A percentile compares a stretch with the other conserved stretches of the same genome.
Conservation (phyloP, 1,140 invertebrate genomes). For the Eufriesea mexicana region DNA sequence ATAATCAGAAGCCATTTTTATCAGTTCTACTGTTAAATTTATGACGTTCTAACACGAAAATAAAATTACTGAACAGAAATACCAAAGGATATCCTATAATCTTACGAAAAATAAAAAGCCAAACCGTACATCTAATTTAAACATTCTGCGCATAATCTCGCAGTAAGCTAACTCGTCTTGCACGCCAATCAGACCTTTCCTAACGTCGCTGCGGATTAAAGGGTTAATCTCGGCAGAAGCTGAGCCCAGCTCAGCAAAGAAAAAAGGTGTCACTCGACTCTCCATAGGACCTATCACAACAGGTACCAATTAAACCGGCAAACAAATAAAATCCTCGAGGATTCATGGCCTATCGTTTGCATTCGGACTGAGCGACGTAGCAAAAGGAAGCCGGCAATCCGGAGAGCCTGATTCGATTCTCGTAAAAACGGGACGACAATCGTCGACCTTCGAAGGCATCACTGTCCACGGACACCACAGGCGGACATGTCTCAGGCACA, state of each 20-base stretch:
- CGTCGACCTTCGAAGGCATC: slow-evolving; percentile 12
- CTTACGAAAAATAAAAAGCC: too few relatives aligned
- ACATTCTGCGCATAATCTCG: too few relatives aligned
- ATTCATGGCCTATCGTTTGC: not conserved
- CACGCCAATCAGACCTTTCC: too few relatives aligned
- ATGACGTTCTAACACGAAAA: too few relatives aligned
- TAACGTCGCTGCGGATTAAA: not conserved
- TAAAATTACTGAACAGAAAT: not conserved
- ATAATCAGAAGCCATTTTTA: too few relatives aligned
- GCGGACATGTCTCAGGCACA: not conserved
- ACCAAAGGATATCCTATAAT: too few relatives aligned
- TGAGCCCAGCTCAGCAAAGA: too few relatives aligned
- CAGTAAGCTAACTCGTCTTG: too few relatives aligned
- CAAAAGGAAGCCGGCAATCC: not conserved
- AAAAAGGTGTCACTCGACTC: not conserved
- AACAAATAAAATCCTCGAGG: not conserved
- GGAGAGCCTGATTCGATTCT: not conserved
- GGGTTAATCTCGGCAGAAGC: too few relatives aligned
- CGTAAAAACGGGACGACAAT: slow-evolving; percentile 3
- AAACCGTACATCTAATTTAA: too few relatives aligned
- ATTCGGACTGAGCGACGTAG: not conserved
- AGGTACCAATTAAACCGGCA: not conserved
- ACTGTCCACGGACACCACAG: slow-evolving; percentile 1
- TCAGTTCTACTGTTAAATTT: too few relatives aligned
- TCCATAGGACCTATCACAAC: not conserved